A percentile compares a stretch with the other conserved stretches of the same genome.
These are phyloP conservation scores for Aquila chrysaetos DNA, from an alignment of 2,797 vertebrate species.

Conservation along the genomic window DNA sequence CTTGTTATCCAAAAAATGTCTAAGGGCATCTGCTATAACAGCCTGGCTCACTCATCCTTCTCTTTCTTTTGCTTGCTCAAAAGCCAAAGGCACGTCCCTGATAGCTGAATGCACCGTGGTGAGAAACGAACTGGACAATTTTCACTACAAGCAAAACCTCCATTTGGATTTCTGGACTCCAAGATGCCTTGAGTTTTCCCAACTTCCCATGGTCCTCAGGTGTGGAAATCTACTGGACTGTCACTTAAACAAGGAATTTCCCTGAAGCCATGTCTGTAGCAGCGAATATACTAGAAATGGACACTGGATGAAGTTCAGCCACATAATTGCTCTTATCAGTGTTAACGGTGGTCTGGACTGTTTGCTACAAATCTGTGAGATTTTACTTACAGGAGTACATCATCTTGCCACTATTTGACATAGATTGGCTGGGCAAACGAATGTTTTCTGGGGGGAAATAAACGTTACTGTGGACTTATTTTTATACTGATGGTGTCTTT, in stretches of 20 bases:
- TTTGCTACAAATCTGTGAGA: slow-evolving; percentile 82
- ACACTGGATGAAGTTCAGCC: slow-evolving; percentile 75
- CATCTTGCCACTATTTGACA: slow-evolving; percentile 73
- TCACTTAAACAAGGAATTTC: slow-evolving; percentile 83
- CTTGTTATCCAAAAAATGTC: not conserved
- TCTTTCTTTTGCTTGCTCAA: slow-evolving; percentile 32
- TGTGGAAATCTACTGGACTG: slow-evolving; percentile 90
- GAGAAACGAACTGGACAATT: slow-evolving; percentile 80
- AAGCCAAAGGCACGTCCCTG: slow-evolving; percentile 98
- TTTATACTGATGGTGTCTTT: slow-evolving; percentile 66
- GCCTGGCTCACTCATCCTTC: not conserved
- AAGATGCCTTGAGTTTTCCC: slow-evolving; percentile 92
- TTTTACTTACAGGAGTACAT: slow-evolving; percentile 79
- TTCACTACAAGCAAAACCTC: slow-evolving; percentile 80
- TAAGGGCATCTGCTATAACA: not conserved
- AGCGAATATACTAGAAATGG: slow-evolving; percentile 69
- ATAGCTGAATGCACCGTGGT: slow-evolving; percentile 79
- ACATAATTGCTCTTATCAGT: slow-evolving; percentile 74
- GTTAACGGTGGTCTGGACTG: slow-evolving; percentile 79
- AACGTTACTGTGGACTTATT: slow-evolving; percentile 69
- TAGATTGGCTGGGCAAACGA: slow-evolving; percentile 76
- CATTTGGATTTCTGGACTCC: slow-evolving; percentile 85
- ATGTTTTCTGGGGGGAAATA: slow-evolving; percentile 67
- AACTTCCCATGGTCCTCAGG: slow-evolving; percentile 95
- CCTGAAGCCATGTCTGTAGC: slow-evolving; percentile 89